phyloP scores from a whole-genome alignment of 1,140 invertebrate genomes.

The Zophobas morio region DNA sequence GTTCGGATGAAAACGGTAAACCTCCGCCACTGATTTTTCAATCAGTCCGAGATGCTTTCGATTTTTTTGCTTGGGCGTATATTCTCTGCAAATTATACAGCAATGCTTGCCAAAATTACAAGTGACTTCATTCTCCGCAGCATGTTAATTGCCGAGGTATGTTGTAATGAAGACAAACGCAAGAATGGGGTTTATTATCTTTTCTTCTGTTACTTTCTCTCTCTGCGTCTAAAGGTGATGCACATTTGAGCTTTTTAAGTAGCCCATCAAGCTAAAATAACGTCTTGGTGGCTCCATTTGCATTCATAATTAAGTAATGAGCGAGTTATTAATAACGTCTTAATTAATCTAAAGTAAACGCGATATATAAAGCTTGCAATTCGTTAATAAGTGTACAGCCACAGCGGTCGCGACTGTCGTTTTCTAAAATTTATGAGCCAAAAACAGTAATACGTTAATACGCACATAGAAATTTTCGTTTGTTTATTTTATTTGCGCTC shows the following conservation, averaged over 20 bases:
- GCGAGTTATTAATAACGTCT: slow-evolving; percentile 18
- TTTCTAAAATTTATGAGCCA: slow-evolving; percentile 39
- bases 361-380: not conserved
- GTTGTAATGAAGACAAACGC: slow-evolving; percentile 6
- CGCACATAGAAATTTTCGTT: slow-evolving; percentile 27
- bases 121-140: not conserved
- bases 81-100: not conserved
- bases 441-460: slow-evolving; percentile 29
- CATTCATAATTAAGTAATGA: slow-evolving; percentile 17
- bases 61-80: not conserved
- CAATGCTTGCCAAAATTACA: not conserved
- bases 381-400: not conserved
- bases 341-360: slow-evolving; percentile 8
- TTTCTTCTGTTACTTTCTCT: slow-evolving; percentile 7
- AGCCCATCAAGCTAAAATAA: not conserved
- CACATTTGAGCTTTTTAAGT: slow-evolving; percentile 9
- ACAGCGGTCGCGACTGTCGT: slow-evolving; percentile 7
- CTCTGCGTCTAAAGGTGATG: slow-evolving; percentile 14
- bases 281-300: slow-evolving; percentile 9
- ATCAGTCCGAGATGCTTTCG: not conserved
- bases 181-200: slow-evolving; percentile 11
- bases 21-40: slow-evolving; percentile 13
- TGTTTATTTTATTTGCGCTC: slow-evolving; percentile 28
- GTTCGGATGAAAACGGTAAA: not conserved
- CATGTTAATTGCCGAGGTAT: not conserved